These are phyloP conservation scores for Drosophila nr. fundita DNA, from an alignment of 2,888 invertebrate genomes.

Conservation along the genomic window DNA sequence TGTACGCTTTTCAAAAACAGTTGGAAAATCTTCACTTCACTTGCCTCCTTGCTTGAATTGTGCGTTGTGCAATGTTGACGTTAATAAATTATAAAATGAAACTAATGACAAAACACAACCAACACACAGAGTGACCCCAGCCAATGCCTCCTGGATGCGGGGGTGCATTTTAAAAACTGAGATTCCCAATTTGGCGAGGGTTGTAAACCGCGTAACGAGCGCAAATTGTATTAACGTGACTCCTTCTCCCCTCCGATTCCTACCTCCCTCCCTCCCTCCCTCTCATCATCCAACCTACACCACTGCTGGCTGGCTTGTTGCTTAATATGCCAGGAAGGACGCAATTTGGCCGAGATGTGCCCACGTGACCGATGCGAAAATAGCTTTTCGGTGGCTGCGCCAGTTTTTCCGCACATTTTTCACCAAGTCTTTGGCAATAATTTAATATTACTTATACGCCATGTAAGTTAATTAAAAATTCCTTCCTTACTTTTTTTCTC, in stretches of 20 bases:
- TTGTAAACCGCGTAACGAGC: constrained; percentile 81
- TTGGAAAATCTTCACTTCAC: constrained; percentile 51
- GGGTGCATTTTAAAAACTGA: constrained; percentile 57
- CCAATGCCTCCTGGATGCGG: constrained; percentile 2
- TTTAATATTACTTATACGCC: constrained; percentile 77
- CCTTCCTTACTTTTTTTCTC: constrained; percentile 42
- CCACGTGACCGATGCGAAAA: constrained; percentile 24
- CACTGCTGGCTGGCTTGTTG: constrained; percentile 1
- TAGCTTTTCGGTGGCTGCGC: constrained; percentile 25
- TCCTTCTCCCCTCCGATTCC: constrained; percentile 7
- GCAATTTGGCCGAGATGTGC: constrained; percentile 41
- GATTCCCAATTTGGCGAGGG: constrained; percentile 47
- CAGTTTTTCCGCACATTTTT: constrained; percentile 29
- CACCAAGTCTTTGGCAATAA: constrained; percentile 43
- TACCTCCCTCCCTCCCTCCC: not conserved
- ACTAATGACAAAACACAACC: constrained; percentile 82
- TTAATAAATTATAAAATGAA: constrained; percentile 84
- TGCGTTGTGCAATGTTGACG: constrained; percentile 79
- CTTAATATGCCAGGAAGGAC: constrained; percentile 28
- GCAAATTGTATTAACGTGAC: constrained; percentile 68
- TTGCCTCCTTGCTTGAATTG: constrained; percentile 47
- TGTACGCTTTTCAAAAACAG: constrained; percentile 83
- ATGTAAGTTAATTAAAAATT: constrained; percentile 82
- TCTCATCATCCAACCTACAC: constrained; percentile 1
- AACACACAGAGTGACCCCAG: constrained; percentile 27